Percentiles rank a stretch among this genome's conserved stretches.
phyloP scores from a whole-genome alignment of 2,113 vertebrate genomes.

The Typhlomys cinereus region DNA sequence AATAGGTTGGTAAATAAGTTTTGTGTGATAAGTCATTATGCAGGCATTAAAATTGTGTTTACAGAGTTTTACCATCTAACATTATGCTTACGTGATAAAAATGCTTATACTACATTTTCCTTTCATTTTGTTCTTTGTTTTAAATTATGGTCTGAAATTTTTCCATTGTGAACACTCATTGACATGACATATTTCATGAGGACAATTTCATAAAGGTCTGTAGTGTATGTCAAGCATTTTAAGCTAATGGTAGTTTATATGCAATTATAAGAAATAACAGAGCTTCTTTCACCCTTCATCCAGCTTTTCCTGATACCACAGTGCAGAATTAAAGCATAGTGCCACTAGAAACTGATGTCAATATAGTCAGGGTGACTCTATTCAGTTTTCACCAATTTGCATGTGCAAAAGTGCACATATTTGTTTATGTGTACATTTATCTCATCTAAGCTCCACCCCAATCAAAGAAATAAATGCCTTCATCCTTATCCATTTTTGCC shows the following conservation, averaged over 20 bases:
- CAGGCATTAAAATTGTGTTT: constrained; percentile 27
- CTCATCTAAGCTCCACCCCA: background rate
- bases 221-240: background rate
- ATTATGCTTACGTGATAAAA: constrained; percentile 40
- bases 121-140: background rate
- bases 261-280: background rate
- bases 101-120: constrained; percentile 2
- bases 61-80: constrained; percentile 15
- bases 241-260: background rate
- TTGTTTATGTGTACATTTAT: background rate
- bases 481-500: background rate
- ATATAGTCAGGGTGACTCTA: background rate
- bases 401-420: rapidly evolving
- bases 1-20: constrained; percentile 13
- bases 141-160: background rate
- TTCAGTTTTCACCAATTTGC: background rate
- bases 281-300: background rate
- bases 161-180: background rate
- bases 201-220: background rate
- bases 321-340: background rate
- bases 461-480: background rate
- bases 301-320: background rate
- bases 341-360: background rate
- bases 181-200: background rate
- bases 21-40: background rate